Evolutionary conservation across 2,888 invertebrate species (phyloP).

Genomic region (Campaea margaritaria): DNA sequence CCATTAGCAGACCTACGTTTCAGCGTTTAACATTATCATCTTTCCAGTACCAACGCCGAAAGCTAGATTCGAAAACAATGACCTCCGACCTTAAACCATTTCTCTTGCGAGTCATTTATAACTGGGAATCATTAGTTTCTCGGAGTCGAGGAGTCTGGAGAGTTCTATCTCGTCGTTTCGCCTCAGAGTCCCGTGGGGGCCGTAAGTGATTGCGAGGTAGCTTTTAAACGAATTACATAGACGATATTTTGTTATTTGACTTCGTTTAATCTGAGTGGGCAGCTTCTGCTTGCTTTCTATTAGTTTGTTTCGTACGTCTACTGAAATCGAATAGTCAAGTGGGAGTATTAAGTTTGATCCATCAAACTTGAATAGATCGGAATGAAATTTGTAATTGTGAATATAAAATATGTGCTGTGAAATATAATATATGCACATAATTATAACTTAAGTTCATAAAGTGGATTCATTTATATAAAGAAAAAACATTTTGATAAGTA

Average conservation of each 20-base stretch:
- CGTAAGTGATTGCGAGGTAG: constrained; percentile 13
- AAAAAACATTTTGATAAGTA: no score
- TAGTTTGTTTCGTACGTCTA: background rate
- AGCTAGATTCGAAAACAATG: constrained; percentile 17
- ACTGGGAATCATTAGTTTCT: constrained; percentile 29
- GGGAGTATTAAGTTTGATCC: no score
- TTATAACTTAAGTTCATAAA: no score
- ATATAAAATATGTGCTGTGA: no score
- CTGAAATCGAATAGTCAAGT: no score
- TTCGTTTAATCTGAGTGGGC: background rate
- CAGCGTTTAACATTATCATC: constrained; percentile 4
- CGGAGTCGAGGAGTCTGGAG: constrained; percentile 9
- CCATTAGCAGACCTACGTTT: background rate
- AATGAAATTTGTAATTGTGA: no score
- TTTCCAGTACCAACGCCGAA: constrained; percentile 4
- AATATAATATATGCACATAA: no score
- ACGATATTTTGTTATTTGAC: background rate
- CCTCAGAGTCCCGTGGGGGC: background rate
- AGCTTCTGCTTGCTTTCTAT: background rate
- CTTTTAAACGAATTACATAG: constrained; percentile 21
- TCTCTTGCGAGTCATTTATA: constrained; percentile 30
- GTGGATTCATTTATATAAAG: no score
- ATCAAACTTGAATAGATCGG: no score
- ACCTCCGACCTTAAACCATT: constrained; percentile 17
- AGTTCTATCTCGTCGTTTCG: background rate